Evolutionary conservation across 92 coral and sea anemone species (phyloP).

Genomic region (Desmophyllum pertusum): DNA sequence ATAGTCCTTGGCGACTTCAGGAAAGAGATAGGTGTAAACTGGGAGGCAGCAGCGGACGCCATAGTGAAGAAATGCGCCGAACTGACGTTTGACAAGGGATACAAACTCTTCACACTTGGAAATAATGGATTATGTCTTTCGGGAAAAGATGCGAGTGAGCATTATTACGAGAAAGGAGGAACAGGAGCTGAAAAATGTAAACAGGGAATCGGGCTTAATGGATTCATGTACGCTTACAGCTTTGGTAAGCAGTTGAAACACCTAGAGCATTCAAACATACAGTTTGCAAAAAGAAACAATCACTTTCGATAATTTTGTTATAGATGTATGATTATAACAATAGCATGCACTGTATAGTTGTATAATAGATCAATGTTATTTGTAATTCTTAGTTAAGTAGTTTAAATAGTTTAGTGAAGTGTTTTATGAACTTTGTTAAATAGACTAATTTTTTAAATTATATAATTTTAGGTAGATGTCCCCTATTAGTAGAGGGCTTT

Average conservation of each 20-base stretch:
- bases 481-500: no score
- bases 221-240: neutral
- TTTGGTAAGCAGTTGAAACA: constrained; percentile 4
- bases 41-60: neutral
- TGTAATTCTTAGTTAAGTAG: no score
- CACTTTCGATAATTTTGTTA: no score
- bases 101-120: neutral
- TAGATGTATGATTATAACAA: no score
- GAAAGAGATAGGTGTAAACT: neutral
- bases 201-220: neutral
- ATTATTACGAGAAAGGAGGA: neutral
- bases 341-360: no score
- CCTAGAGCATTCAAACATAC: no score
- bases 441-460: no score
- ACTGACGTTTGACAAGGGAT: neutral
- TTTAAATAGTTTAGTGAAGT: no score
- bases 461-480: no score
- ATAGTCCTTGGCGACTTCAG: neutral
- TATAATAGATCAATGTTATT: no score
- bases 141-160: neutral
- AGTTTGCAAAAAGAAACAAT: no score
- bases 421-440: no score
- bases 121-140: constrained; percentile 1
- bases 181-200: neutral
- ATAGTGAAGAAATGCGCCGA: constrained; percentile 1